These are phyloP conservation scores for Leucania comma DNA, from an alignment of 2,888 invertebrate genomes.

Conservation along the genomic window DNA sequence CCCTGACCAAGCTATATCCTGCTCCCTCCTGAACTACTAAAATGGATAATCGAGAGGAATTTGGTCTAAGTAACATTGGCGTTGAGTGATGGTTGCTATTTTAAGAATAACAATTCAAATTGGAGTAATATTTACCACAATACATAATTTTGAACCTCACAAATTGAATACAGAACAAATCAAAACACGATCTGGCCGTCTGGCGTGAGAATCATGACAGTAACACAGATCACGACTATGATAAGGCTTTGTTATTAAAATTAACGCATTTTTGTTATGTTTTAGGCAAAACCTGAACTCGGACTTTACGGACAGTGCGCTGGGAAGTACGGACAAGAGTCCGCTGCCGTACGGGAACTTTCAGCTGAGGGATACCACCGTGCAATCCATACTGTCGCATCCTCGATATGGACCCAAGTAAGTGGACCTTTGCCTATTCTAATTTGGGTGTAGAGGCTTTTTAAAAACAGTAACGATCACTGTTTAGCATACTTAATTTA, in stretches of 20 bases:
- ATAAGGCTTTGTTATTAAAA: slow-evolving; percentile 44
- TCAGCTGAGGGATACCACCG: slow-evolving; percentile 97
- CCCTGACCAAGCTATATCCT: too few species aligned
- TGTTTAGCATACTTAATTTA: too few species aligned
- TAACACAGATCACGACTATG: slow-evolving; percentile 34
- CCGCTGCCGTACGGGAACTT: slow-evolving; percentile 98
- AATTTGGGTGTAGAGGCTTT: too few species aligned
- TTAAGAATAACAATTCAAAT: not conserved
- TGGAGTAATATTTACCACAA: not conserved
- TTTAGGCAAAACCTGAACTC: slow-evolving; percentile 98
- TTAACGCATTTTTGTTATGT: slow-evolving; percentile 39
- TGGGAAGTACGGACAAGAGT: slow-evolving; percentile 97
- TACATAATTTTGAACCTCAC: not conserved
- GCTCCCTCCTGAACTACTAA: too few species aligned
- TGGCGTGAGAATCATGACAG: slow-evolving; percentile 46
- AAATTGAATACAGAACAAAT: slow-evolving; percentile 2
- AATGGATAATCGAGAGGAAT: too few species aligned
- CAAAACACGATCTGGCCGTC: slow-evolving; percentile 33
- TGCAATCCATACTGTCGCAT: slow-evolving; percentile 97
- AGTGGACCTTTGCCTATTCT: slow-evolving; percentile 58
- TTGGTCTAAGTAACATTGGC: too few species aligned
- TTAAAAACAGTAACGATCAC: not conserved
- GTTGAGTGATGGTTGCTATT: not conserved
- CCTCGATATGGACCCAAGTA: slow-evolving; percentile 97
- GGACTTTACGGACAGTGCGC: slow-evolving; percentile 98